Evolutionary conservation across 2,797 vertebrate genomes (phyloP).

Genomic region (Emydoidea blandingii): DNA sequence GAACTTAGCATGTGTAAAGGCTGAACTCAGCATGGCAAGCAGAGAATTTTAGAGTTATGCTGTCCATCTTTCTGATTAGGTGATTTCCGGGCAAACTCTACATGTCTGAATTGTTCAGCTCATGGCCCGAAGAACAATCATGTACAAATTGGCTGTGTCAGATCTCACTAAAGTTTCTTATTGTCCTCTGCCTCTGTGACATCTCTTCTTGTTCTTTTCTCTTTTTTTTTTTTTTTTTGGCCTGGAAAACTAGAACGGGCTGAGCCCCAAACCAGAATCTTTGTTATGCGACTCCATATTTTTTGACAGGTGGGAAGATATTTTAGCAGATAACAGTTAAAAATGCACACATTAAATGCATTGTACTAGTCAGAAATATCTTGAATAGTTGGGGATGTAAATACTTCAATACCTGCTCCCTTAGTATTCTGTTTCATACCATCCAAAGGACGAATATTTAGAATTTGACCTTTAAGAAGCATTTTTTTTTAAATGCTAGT

Average conservation of each 20-base stretch:
- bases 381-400: background rate
- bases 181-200: slow-evolving; percentile 2
- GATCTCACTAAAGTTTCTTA: slow-evolving; percentile 13
- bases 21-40: background rate
- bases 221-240: background rate
- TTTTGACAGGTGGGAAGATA: background rate
- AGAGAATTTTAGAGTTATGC: background rate
- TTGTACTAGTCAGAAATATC: background rate
- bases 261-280: background rate
- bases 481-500: background rate
- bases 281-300: fast-evolving
- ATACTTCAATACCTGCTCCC: background rate
- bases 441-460: background rate
- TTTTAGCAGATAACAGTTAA: slow-evolving; percentile 18
- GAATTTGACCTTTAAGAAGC: background rate
- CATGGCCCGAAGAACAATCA: background rate
- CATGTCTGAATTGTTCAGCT: background rate
- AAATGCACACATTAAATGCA: background rate
- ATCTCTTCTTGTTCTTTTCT: background rate
- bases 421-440: background rate
- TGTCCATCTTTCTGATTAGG: background rate
- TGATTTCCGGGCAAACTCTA: slow-evolving; percentile 3
- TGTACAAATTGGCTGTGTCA: slow-evolving; percentile 34
- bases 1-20: background rate
- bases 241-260: background rate